Evolutionary conservation across 2,113 vertebrate genomes (phyloP), one percentile per base, ranked within the genome.

Genomic region (Callospermophilus lateralis): DNA sequence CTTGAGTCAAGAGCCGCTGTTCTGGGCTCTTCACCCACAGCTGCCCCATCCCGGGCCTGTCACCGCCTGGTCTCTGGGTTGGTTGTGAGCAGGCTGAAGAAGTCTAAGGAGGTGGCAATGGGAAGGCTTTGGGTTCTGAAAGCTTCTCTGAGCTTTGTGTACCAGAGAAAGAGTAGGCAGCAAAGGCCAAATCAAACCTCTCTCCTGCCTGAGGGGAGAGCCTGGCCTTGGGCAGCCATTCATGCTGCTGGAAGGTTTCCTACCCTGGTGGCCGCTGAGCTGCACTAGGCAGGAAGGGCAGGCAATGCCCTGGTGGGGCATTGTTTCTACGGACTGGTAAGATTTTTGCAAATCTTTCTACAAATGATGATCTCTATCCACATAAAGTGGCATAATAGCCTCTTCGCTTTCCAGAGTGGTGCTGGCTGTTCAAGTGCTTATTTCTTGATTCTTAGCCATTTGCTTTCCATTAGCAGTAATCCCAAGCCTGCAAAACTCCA

Each of bases 381-480:
- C 51, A 22, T 68, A 84, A 94, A 96, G 96, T 73, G 72, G 77
- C 68, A 24, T 88, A 92, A 95, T 45, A 86, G 70, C 87, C 89
- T 92, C 92, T 90, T 90, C 0, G 9, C 87, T 81, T 92, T 90
- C 1, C 90, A 6, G 92, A 67, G 87, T 39, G 92, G 65, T 16
- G 61, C 87, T 51, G 77, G 90, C 87, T 96, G 67, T 79, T 95
- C 45, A 51, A 84, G 94, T 51, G 95, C 90, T 95, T 68, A 90
- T 92, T 97, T 96, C 96, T 95, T 83, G 73, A 89, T 96, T 96
- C 73, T 94, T 85, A 84, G 96, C 92, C 96, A 94, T 96, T 96
- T 97, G 94, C 94, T 96, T 95, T 95, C 94, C 93, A 92, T 96
- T 94, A 95, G 95, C 93, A 86, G 79, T 92, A 94, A 97, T 96